Conservation (phyloP, 2,797 vertebrate species). For the Silurus aristotelis region DNA sequence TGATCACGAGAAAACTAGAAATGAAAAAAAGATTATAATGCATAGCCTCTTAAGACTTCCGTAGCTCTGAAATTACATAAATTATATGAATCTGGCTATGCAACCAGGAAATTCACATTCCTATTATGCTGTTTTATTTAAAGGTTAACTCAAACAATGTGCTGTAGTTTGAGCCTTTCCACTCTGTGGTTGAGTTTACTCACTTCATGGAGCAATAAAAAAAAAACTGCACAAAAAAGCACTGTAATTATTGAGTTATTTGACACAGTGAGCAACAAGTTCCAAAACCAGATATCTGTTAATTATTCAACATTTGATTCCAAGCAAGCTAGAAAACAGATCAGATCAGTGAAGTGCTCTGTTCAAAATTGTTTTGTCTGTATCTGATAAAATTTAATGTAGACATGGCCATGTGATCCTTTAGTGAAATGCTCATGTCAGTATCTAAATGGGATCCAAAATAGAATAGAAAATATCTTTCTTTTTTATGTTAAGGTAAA, state of each 20-base stretch:
- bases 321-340: constrained; percentile 16
- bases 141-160: neutral
- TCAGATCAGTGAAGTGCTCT: constrained; percentile 15
- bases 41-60: too few relatives aligned
- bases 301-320: constrained; percentile 17
- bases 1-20: too few relatives aligned
- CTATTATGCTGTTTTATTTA: neutral
- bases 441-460: constrained; percentile 15
- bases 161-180: neutral
- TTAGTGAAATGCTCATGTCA: constrained; percentile 22
- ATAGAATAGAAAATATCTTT: constrained; percentile 9
- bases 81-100: neutral
- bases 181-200: neutral
- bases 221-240: neutral
- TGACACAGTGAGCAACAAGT: constrained; percentile 12
- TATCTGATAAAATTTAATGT: constrained; percentile 24
- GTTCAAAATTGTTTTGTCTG: constrained; percentile 34
- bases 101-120: neutral
- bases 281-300: constrained; percentile 24
- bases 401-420: constrained; percentile 13
- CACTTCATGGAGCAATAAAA: neutral
- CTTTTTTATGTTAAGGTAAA: constrained; percentile 24
- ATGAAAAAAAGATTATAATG: too few relatives aligned
- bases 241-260: constrained; percentile 24
- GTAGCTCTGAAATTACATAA: neutral